phyloP scores from a whole-genome alignment of 2,113 vertebrate genomes.

The Poicephalus gulielmi region DNA sequence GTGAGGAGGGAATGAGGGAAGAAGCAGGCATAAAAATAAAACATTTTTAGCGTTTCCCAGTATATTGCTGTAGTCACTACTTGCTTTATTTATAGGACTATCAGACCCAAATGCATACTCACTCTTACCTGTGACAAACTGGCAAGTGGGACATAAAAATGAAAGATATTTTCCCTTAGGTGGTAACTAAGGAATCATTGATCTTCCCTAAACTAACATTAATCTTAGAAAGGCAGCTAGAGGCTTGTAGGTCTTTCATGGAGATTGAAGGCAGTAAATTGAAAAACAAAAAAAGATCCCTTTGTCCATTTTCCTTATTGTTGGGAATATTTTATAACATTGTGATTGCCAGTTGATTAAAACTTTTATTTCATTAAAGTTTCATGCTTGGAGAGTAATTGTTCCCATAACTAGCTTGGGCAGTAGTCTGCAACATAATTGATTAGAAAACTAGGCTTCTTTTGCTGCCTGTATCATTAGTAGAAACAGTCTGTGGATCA shows the following conservation, averaged over 20 bases:
- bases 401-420: neutral
- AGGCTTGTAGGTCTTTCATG: constrained; percentile 10
- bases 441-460: neutral
- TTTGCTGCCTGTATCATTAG: neutral
- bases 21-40: constrained; percentile 31
- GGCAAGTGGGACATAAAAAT: constrained; percentile 48
- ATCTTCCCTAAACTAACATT: constrained; percentile 55
- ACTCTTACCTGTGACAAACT: constrained; percentile 51
- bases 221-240: constrained; percentile 24
- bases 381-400: neutral
- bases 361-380: neutral
- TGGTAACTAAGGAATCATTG: constrained; percentile 34
- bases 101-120: constrained; percentile 29
- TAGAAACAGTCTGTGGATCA: neutral
- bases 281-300: neutral
- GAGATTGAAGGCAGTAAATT: neutral
- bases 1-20: constrained; percentile 3
- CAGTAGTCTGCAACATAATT: neutral
- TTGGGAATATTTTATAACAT: neutral
- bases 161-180: constrained; percentile 42
- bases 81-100: constrained; percentile 45
- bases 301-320: neutral
- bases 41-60: constrained; percentile 23
- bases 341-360: neutral
- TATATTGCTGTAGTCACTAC: constrained; percentile 10